Percentiles rank a stretch among this genome's conserved stretches.
phyloP scores from a whole-genome alignment of 1,140 invertebrate species.

The Archegozetes longisetosus region DNA sequence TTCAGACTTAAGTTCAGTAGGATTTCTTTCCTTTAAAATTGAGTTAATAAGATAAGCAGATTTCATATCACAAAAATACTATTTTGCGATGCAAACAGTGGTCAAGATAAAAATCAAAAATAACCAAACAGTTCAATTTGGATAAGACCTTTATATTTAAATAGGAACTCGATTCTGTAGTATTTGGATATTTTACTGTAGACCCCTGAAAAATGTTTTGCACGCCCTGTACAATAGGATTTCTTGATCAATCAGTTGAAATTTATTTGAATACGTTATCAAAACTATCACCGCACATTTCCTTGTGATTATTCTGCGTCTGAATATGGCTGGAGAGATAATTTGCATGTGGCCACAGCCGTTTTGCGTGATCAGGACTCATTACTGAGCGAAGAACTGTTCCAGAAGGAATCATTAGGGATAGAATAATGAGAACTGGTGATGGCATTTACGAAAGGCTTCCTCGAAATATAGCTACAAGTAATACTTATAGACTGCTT shows the following conservation, averaged over 20 bases:
- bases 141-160: slow-evolving; percentile 32
- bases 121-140: slow-evolving; percentile 32
- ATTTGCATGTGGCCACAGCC: slow-evolving; percentile 36
- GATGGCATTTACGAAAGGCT: not conserved
- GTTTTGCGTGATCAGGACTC: slow-evolving; percentile 32
- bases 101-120: slow-evolving; percentile 28
- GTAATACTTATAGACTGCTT: not conserved
- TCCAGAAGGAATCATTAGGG: not conserved
- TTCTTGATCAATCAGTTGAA: not conserved
- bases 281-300: slow-evolving; percentile 91
- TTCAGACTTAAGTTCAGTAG: no score
- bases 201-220: no score
- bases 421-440: not conserved
- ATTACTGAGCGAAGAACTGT: slow-evolving; percentile 33
- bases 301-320: slow-evolving; percentile 83
- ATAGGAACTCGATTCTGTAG: not conserved
- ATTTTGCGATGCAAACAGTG: no score
- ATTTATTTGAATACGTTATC: slow-evolving; percentile 35
- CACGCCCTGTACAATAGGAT: no score
- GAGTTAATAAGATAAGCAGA: no score
- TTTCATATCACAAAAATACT: no score
- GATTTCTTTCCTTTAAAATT: no score
- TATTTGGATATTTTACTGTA: no score
- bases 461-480: not conserved
- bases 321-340: slow-evolving; percentile 51